Evolutionary conservation across 2,888 invertebrate genomes (phyloP), one percentile per base, ranked within the genome.

Genomic region (Globia sparganii): DNA sequence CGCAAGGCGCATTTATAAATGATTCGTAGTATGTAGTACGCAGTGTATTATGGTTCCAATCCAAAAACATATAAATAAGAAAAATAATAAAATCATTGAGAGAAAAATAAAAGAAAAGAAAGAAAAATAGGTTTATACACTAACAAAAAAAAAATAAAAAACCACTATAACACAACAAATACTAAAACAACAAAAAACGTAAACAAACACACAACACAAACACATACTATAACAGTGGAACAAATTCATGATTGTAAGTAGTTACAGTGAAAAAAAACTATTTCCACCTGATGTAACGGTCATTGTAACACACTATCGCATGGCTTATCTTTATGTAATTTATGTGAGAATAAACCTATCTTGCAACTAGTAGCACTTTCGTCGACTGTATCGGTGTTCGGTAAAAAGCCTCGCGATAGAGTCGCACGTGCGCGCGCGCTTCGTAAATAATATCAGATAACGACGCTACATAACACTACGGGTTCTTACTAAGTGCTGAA

Each of bases 381-480:
- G 49, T 56, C 46, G 43, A n/a, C 77, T 46, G 34, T 78, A 67
- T 73, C 83, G 31, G 37, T 25, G 70, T 37, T 62, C 15, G 28
- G 78, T 81, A 68, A 72, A 71, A 81, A 78, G 75, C 80, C 80
- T 78, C 75, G 81, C 83, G 86, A 83, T 80, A 85, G 76, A 75
- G 68, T 78, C 81, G 69, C 86, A 86, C 86, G 83, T 86, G 84
- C 82, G 85, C 80, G 68, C 70, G 79, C 86, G 77, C 78, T 82
- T 73, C 75, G 58, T 70, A 66, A 83, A 83, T 83, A 78, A 83
- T 83, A 71, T 71, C 67, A 53, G 81, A 83, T 83, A 81, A 81
- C 73, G 56, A 56, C 62, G 34, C 56, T 58, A 73, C 78, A 46
- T 65, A 61, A 65, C 62, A 73, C 56, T 21, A 18, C 43, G 3